A percentile compares a stretch with the other conserved stretches of the same genome.
phyloP scores from a whole-genome alignment of 2,113 vertebrate genomes.

The Phrynocephalus versicolor region DNA sequence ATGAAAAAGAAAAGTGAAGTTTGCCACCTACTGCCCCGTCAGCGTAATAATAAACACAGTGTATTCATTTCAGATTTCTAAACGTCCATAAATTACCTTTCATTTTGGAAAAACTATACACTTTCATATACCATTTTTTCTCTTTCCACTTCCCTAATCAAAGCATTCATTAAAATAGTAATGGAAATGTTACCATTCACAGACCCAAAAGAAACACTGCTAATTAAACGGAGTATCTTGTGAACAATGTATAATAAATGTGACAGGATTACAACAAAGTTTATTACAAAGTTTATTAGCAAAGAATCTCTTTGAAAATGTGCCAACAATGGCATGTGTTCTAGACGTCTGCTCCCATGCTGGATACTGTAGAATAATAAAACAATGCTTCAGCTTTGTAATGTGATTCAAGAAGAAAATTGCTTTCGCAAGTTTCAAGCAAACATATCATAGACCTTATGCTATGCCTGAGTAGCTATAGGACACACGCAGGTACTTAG shows the following conservation, averaged over 20 bases:
- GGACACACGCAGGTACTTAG: not conserved
- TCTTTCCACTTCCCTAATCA: not conserved
- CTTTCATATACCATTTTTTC: not conserved
- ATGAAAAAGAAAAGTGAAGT: conserved; percentile 76
- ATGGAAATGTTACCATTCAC: conserved; percentile 14
- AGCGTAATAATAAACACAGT: conserved; percentile 66
- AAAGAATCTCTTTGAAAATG: conserved; percentile 60
- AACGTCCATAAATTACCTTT: not conserved
- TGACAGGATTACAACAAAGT: conserved; percentile 34
- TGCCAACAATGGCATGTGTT: conserved; percentile 15
- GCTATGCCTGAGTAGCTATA: not conserved
- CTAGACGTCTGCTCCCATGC: conserved; percentile 30
- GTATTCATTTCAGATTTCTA: conserved; percentile 9
- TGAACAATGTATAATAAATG: conserved; percentile 30
- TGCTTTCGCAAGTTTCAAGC: conserved; percentile 15
- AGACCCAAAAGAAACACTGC: conserved; percentile 5
- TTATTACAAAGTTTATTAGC: conserved; percentile 36
- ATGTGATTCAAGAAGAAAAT: conserved; percentile 19
- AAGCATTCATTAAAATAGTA: conserved; percentile 19
- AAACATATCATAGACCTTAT: conserved; percentile 2
- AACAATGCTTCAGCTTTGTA: conserved; percentile 15
- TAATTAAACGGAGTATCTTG: conserved; percentile 11
- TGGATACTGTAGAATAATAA: conserved; percentile 32
- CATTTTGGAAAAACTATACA: not conserved
- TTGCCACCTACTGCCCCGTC: conserved; percentile 81